These are phyloP conservation scores for Melipona bicolor DNA, from an alignment of 2,888 invertebrate species.

Conservation along the genomic window DNA sequence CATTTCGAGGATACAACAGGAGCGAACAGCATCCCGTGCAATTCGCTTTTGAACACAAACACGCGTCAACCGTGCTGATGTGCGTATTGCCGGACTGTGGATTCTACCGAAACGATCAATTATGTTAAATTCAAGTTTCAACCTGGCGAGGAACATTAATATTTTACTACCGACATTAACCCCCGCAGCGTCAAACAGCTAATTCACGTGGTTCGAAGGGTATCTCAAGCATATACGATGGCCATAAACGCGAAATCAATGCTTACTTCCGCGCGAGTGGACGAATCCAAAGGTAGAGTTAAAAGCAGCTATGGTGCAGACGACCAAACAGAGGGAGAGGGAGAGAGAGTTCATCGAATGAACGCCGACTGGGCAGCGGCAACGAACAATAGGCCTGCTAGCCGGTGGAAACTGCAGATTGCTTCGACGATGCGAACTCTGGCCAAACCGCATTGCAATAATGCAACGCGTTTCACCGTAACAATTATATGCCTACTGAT, in stretches of 20 bases:
- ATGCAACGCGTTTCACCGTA: conserved; percentile 67
- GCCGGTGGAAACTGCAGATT: conserved; percentile 72
- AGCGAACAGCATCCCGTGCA: too few species aligned
- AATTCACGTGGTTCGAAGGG: neutral
- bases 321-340: neutral
- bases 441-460: conserved; percentile 71
- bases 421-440: conserved; percentile 68
- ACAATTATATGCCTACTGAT: conserved; percentile 61
- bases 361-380: conserved; percentile 13
- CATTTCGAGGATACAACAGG: too few species aligned
- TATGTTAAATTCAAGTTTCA: neutral
- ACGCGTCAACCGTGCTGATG: too few species aligned
- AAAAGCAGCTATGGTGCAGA: neutral
- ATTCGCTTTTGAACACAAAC: too few species aligned
- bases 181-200: neutral
- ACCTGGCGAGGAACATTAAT: neutral
- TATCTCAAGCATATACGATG: neutral
- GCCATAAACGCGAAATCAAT: neutral
- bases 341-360: neutral
- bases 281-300: neutral
- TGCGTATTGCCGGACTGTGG: too few species aligned
- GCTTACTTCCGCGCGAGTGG: neutral
- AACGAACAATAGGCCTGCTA: conserved; percentile 72
- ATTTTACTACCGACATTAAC: too few species aligned
- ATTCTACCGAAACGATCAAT: too few species aligned